A percentile compares a stretch with the other conserved stretches of the same genome.
These are phyloP conservation scores for Myotis pilosus DNA, from an alignment of 2,797 vertebrate genomes.

Conservation along the genomic window DNA sequence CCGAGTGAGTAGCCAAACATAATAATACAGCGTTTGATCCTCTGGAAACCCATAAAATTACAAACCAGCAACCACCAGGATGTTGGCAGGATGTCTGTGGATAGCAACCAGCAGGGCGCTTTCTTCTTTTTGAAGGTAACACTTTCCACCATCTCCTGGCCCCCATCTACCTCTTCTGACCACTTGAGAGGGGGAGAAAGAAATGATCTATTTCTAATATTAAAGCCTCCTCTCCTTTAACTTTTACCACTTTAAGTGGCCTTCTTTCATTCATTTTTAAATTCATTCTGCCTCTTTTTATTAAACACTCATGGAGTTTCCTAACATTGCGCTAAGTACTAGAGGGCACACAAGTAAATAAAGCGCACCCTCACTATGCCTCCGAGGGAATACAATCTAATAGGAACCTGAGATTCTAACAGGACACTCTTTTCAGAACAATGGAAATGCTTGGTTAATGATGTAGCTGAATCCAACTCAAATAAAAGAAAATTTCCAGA, in stretches of 20 bases:
- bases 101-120: slow-evolving; percentile 62
- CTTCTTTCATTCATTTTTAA: not conserved
- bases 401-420: not conserved
- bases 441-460: not conserved
- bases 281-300: not conserved
- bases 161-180: not conserved
- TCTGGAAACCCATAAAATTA: slow-evolving; percentile 78
- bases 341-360: not conserved
- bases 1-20: slow-evolving; percentile 75
- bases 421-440: not conserved
- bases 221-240: not conserved
- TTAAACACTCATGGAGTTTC: slow-evolving; percentile 30
- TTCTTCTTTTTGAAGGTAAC: slow-evolving; percentile 1
- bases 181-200: not conserved
- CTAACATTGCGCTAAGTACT: not conserved
- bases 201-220: not conserved
- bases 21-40: slow-evolving; percentile 67
- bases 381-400: not conserved
- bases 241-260: not conserved
- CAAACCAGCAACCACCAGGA: slow-evolving; percentile 68
- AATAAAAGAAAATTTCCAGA: not conserved
- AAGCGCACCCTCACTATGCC: not conserved
- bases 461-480: not conserved
- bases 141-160: not conserved
- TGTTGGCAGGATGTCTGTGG: slow-evolving; percentile 73